Conservation (phyloP, 35 echinoderm and acorn worm species). For the Apostichopus californicus region DNA sequence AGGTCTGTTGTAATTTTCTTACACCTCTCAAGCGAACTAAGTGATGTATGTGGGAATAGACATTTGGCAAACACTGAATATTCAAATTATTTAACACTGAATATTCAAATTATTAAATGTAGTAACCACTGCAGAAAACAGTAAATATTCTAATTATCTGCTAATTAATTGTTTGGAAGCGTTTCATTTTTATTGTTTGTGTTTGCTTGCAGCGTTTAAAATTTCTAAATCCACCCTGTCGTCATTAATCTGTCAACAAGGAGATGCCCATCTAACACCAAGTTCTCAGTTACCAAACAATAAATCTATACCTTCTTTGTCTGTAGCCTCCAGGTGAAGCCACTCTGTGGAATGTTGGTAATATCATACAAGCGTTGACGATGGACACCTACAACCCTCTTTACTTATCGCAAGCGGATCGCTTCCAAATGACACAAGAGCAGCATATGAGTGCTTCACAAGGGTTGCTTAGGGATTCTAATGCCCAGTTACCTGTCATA, state of each 20-base stretch:
- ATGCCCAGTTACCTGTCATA: not conserved
- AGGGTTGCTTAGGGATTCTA: not conserved
- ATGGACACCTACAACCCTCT: constrained; percentile 87
- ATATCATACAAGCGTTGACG: constrained; percentile 77
- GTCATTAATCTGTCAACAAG: no score
- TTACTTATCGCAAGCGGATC: constrained; percentile 64
- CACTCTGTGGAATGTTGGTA: constrained; percentile 74
- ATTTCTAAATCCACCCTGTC: no score
- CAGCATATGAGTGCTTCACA: not conserved
- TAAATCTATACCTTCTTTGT: not conserved
- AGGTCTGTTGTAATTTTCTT: no score
- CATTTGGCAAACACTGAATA: no score
- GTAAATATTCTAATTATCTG: not conserved
- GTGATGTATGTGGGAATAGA: no score
- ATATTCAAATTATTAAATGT: not conserved
- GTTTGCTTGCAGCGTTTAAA: not conserved
- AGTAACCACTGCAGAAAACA: not conserved
- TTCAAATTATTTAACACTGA: no score
- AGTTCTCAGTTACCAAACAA: no score
- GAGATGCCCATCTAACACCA: no score
- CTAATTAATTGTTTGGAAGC: not conserved
- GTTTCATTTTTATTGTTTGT: not conserved
- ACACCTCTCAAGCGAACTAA: no score
- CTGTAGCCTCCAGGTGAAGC: not conserved
- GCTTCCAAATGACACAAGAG: not conserved